phyloP scores from a whole-genome alignment of 2,888 invertebrate species.

The Parascotia fuliginaria region DNA sequence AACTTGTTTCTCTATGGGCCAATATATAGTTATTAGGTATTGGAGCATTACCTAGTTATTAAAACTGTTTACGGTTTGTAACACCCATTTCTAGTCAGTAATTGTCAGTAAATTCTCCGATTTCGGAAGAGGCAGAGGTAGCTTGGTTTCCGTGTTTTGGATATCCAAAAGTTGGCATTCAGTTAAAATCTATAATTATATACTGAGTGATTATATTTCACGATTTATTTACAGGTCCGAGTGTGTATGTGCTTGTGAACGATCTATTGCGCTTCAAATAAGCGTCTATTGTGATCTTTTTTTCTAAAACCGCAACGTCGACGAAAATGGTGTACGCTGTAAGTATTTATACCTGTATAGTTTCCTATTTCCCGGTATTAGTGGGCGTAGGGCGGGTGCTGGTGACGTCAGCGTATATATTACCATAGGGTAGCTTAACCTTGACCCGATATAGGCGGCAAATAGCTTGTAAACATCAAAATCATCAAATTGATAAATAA shows the following conservation, averaged over 20 bases:
- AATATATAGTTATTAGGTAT: too few species aligned
- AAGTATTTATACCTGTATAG: constrained; percentile 37
- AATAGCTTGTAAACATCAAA: neutral
- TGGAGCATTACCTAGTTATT: too few species aligned
- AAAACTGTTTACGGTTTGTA: too few species aligned
- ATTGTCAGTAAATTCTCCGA: neutral
- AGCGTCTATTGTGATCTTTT: constrained; percentile 9
- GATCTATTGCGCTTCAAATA: neutral
- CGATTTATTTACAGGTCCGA: constrained; percentile 23
- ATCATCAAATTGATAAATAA: neutral
- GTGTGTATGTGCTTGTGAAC: constrained; percentile 15
- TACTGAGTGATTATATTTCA: neutral
- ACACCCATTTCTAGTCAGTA: too few species aligned
- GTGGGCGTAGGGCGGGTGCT: constrained; percentile 42
- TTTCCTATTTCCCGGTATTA: constrained; percentile 1
- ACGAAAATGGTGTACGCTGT: constrained; percentile 54
- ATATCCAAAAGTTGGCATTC: neutral
- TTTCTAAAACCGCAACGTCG: constrained; percentile 26
- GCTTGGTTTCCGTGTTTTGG: neutral
- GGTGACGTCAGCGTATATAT: constrained; percentile 48
- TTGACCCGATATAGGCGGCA: constrained; percentile 27
- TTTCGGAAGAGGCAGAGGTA: neutral
- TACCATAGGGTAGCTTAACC: constrained; percentile 28
- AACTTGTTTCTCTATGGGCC: too few species aligned
- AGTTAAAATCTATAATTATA: neutral